Base-by-base conservation (phyloP, 2,797 vertebrate genomes). In the Eidolon dupreanum region DNA sequence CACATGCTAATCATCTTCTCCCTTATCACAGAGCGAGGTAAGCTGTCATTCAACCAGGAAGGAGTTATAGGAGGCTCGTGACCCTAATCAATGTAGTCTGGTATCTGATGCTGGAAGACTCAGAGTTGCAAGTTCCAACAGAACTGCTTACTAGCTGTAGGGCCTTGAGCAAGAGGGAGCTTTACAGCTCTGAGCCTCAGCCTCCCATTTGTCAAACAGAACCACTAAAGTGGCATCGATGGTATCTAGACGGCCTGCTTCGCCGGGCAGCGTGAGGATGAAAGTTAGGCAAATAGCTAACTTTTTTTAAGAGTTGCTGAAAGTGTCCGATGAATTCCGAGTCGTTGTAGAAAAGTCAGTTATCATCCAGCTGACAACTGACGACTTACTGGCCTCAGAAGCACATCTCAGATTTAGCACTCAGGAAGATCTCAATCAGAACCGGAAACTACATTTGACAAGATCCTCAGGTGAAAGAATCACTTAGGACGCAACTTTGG, bases 111-210 rank as follows among this genome's bases (percentile, higher is more conserved):
- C n/a, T 38, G 15, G 22, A 53, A 74, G n/a, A 15, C 5, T 0
- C 41, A 53, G 31, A 74, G 4, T 2, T 46, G 13, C 26, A 26
- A 1, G 11, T 22, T 63, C 81, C 20, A 16, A 1, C 17, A 12
- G 0, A 6, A 2, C 38, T 2, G 1, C 12, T 6, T 0, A 24
- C 8, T 8, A 36, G 24, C 4, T 22, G 3, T 0, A 53, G 77
- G 43, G 17, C 28, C 81, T 57, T 10, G 26, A n/a, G 16, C 46
- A 33, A 51, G 43, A 59, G 33, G 13, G 6, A 10, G 4, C 26
- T 31, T 81, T 24, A 33, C 0, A 1, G 36, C 63, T 31, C 66
- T 1, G 11, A 61, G 17, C 31, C n/a, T 84, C 61, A 24, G 46
- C 22, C 63, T 82, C 55, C 36, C 6, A 8, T 41, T 17, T 31